Evolutionary conservation across 1,140 invertebrate genomes (phyloP), one percentile per base, ranked within the genome.

Genomic region (Belonocnema kinseyi): DNA sequence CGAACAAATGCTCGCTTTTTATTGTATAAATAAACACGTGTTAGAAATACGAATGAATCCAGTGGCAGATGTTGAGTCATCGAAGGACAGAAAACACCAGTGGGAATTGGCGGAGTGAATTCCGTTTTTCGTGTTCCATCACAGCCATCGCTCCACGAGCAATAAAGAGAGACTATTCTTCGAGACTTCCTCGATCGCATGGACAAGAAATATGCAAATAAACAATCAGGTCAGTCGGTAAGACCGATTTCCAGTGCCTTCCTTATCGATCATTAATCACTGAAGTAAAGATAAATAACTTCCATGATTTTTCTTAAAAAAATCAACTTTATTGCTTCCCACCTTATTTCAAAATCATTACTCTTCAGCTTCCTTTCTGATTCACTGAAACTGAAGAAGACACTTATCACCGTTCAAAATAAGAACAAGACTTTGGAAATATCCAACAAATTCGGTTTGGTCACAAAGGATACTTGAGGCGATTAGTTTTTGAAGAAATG

Each of bases 201-300:
- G 8, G 19, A 77, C 21, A 73, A 77, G 7, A 73, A 61, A 61
- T 73, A 66, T 52, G 58, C 19, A 70, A 53, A 76, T 51, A 33
- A 76, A 75, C 3, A 5, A 61, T 26, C 46, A n/a, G 33, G 19
- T 52, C 50, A 12, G 72, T 16, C 50, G 61, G 61, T 66, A 66
- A 66, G 40, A 66, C 61, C 61, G 61, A 66, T 66, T 66, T 66
- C 40, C 14, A 26, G 40, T 33, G n/a, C 61, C 61, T 66, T 66
- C 61, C 13, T 66, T 66, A 66, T 66, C 61, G 33, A 66, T 17
- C 56, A 58, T 66, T 33, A 26, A 17, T 19, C 40, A 46, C 7
- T 46, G 40, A 46, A 10, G 40, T 46, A 8, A 11, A 46, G 40
- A 46, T 46, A 46, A 10, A 11, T 11, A 46, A 11, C 5, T 46